Conservation (phyloP, 2,797 vertebrate genomes). For the Leptoclinus maculatus region DNA sequence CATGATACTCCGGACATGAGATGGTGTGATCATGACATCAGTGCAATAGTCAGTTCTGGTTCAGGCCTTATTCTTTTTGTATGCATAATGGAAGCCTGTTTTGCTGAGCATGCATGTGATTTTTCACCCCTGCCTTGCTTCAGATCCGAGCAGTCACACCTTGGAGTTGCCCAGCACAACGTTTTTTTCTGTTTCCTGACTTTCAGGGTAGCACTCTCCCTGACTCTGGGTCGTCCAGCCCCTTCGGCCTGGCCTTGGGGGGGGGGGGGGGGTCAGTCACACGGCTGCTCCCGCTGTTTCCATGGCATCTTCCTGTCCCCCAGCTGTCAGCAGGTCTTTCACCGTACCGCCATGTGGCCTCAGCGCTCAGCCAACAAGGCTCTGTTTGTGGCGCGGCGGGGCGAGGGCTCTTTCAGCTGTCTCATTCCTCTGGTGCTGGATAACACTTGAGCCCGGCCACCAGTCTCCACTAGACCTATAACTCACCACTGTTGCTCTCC, state of each 20-base stretch:
- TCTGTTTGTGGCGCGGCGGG: conserved; percentile 60
- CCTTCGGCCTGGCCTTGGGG: background rate
- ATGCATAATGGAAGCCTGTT: background rate
- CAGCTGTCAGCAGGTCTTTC: conserved; percentile 79
- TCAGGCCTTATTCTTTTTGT: background rate
- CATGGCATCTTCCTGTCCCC: conserved; percentile 59
- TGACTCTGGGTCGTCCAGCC: conserved; percentile 2
- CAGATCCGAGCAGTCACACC: conserved; percentile 7
- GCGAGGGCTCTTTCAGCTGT: conserved; percentile 79
- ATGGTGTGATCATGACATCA: background rate
- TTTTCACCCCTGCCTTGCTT: background rate
- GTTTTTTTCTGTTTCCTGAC: background rate
- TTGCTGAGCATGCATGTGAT: conserved; percentile 20
- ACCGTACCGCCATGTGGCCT: conserved; percentile 69
- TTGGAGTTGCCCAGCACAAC: background rate
- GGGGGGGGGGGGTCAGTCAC: conserved; percentile 19
- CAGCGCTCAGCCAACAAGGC: conserved; percentile 68
- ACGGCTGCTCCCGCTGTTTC: conserved; percentile 55
- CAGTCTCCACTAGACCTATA: conserved; percentile 73
- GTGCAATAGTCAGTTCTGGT: background rate
- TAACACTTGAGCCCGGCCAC: conserved; percentile 67
- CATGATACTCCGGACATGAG: background rate
- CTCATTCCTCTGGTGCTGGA: conserved; percentile 81
- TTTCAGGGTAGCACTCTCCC: background rate
- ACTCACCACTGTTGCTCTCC: conserved; percentile 58